Base-by-base conservation (phyloP, 2,797 vertebrate genomes). In the Syngnathus acus region DNA sequence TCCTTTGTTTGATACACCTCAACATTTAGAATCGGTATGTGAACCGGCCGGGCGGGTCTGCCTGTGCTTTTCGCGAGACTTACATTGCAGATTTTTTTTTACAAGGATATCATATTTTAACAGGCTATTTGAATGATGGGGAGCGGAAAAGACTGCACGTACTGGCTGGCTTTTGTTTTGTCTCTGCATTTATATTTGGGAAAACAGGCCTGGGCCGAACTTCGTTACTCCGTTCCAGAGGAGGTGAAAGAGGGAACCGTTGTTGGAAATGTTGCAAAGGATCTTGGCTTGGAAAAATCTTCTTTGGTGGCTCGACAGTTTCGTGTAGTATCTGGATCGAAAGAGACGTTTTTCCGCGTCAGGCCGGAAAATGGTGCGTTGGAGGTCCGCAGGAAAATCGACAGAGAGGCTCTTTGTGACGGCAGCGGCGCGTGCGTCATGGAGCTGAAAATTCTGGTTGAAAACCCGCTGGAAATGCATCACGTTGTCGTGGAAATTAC, bases 381-480 rank as follows among this genome's bases (percentile, higher is more conserved):
- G 37, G 82, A 84, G 23, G 64, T 74, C 3, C 72, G 59, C 9
- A 26, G 43, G 0, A 71, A 67, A 45, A 81, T 89, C 16, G 85
- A 89, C 55, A 59, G 87, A 48, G 87, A 89, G 19, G 63, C 81
- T 1, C 69, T 91, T 8, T 92, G 91, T 1, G 80, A 84, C 9
- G 80, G 81, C 65, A 88, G 68, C 73, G 75, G 66, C 63, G 69
- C 55, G 0, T 93, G 91, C 74, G 67, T 88, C 2, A 71, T 92
- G 6, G 87, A 87, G 50, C 82, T 93, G 4, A 91, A 93, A 1
- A 82, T 87, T 0, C 87, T 93, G 4, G 74, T 92, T 65, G 91
- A 93, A 82, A 89, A 89, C 10, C 92, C 92, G 6, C 82, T 92
- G 4, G 90, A 92, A 69, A 84, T 93, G 4, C 88, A 91, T 72